Conservation (phyloP, 2,113 vertebrate genomes). For the Carassius auratus region DNA sequence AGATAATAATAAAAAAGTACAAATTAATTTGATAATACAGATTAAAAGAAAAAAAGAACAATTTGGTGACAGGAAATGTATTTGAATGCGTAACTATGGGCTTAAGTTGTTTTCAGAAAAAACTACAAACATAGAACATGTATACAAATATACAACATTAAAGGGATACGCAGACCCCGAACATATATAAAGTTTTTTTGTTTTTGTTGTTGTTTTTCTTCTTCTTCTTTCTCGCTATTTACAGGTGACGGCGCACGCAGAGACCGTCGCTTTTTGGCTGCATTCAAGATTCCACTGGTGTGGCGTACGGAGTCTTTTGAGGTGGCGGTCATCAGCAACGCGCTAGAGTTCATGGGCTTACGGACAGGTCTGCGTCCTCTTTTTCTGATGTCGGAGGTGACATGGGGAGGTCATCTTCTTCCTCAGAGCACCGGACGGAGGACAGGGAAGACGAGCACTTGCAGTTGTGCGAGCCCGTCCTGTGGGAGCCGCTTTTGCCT, state of each 20-base stretch:
- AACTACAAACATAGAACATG: constrained; percentile 76
- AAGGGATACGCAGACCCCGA: constrained; percentile 65
- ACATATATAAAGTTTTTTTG: constrained; percentile 64
- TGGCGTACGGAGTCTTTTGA: constrained; percentile 51
- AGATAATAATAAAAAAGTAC: constrained; percentile 55
- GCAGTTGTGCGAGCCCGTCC: constrained; percentile 81
- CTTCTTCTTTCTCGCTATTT: constrained; percentile 69
- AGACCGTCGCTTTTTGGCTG: constrained; percentile 70
- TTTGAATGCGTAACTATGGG: constrained; percentile 68
- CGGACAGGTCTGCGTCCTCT: constrained; percentile 90
- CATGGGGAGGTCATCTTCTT: constrained; percentile 90
- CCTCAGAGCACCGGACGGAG: constrained; percentile 88
- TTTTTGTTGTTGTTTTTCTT: constrained; percentile 26
- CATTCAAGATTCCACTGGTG: constrained; percentile 60
- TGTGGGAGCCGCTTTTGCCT: constrained; percentile 87
- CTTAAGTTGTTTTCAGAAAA: constrained; percentile 70
- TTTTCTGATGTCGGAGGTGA: constrained; percentile 95
- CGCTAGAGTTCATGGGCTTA: constrained; percentile 79
- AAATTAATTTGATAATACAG: constrained; percentile 65
- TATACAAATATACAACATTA: constrained; percentile 77
- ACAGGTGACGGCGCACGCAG: constrained; percentile 66
- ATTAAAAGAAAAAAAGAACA: constrained; percentile 54
- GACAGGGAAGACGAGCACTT: constrained; percentile 91
- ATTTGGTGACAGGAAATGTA: constrained; percentile 51
- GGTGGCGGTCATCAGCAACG: not conserved